Percentiles rank a stretch among this genome's conserved stretches.
phyloP scores from a whole-genome alignment of 2,888 invertebrate species.

The Lithophane leautieri region DNA sequence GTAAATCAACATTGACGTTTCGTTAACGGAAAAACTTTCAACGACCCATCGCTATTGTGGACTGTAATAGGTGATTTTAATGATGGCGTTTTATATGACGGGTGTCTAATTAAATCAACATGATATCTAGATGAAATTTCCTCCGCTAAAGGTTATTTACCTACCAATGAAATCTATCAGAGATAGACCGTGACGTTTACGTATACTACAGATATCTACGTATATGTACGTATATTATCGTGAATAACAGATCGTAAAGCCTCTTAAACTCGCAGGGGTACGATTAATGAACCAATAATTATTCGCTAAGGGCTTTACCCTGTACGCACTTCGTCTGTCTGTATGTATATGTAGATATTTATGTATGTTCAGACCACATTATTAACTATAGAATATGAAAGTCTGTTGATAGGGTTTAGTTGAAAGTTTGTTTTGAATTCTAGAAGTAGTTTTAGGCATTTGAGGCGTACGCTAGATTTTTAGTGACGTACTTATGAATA shows the following conservation, averaged over 20 bases:
- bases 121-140: constrained; percentile 11
- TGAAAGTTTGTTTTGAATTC: neutral
- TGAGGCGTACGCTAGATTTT: neutral
- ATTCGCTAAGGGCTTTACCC: constrained; percentile 67
- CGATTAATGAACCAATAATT: constrained; percentile 72
- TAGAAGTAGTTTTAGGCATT: neutral
- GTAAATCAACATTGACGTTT: too few relatives aligned
- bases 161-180: constrained; percentile 34
- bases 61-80: too few relatives aligned
- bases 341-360: constrained; percentile 26
- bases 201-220: neutral
- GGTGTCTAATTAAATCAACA: too few relatives aligned
- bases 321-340: constrained; percentile 59
- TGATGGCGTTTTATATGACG: too few relatives aligned
- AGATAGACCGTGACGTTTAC: constrained; percentile 29
- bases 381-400: constrained; percentile 33
- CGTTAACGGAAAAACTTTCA: too few relatives aligned
- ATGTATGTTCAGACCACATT: constrained; percentile 28
- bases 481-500: neutral
- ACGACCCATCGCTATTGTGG: neutral
- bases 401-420: constrained; percentile 2
- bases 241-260: constrained; percentile 67
- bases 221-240: constrained; percentile 58
- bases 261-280: constrained; percentile 65
- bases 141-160: constrained; percentile 28